A percentile compares a stretch with the other conserved stretches of the same genome.
Evolutionary conservation across 2,888 invertebrate species (phyloP).

Genomic region (Hedya salicella): DNA sequence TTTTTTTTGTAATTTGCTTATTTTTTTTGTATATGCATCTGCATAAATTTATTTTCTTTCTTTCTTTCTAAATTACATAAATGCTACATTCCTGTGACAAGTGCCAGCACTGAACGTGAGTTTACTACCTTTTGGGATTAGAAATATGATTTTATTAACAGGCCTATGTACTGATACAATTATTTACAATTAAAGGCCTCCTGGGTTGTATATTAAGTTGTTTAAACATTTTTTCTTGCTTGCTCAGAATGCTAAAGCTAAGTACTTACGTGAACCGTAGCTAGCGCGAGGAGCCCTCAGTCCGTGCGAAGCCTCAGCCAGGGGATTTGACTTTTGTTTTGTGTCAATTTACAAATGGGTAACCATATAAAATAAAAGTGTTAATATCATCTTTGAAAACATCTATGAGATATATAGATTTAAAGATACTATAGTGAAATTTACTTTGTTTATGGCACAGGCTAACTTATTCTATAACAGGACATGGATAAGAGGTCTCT

Average conservation of each 20-base stretch:
- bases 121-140: too few relatives aligned
- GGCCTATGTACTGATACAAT: too few relatives aligned
- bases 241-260: conserved; percentile 60
- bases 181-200: too few relatives aligned
- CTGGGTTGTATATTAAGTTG: too few relatives aligned
- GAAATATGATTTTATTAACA: too few relatives aligned
- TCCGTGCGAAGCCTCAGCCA: conserved; percentile 69
- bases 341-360: conserved; percentile 85
- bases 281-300: conserved; percentile 56
- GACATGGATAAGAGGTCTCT: conserved; percentile 10
- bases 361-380: conserved; percentile 85
- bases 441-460: conserved; percentile 29
- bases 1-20: too few relatives aligned
- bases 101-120: too few relatives aligned
- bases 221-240: neutral
- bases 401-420: conserved; percentile 50
- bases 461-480: conserved; percentile 19
- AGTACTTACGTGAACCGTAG: conserved; percentile 75
- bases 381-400: conserved; percentile 84
- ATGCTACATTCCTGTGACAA: too few relatives aligned
- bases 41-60: too few relatives aligned
- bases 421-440: conserved; percentile 40
- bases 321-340: conserved; percentile 83
- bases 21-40: too few relatives aligned
- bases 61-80: too few relatives aligned